Conservation (phyloP, 1,140 invertebrate species). For the Charaxes varanes region DNA sequence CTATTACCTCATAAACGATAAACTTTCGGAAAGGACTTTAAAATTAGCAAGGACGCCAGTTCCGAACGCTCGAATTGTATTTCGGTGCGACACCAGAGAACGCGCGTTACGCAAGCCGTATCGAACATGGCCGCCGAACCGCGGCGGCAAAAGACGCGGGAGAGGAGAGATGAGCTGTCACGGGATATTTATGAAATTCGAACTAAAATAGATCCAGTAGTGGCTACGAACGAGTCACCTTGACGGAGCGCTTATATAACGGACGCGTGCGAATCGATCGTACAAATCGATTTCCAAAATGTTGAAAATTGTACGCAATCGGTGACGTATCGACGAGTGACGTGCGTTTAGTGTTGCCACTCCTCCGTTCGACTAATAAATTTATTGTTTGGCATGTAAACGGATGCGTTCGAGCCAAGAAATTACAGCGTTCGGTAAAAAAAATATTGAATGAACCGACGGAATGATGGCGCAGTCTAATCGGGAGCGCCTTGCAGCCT, state of each 20-base stretch:
- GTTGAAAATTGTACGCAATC: slow-evolving; percentile 51
- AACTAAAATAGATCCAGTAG: slow-evolving; percentile 68
- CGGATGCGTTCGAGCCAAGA: slow-evolving; percentile 73
- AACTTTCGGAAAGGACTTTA: slow-evolving; percentile 69
- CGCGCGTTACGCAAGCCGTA: slow-evolving; percentile 60
- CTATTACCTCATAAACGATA: slow-evolving; percentile 66
- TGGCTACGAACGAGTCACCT: slow-evolving; percentile 65
- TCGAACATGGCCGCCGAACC: slow-evolving; percentile 52
- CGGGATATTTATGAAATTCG: slow-evolving; percentile 71
- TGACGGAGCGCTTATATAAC: slow-evolving; percentile 63
- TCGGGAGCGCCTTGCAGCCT: slow-evolving; percentile 45
- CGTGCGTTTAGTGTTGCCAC: slow-evolving; percentile 57
- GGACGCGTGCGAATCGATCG: slow-evolving; percentile 33
- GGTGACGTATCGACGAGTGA: slow-evolving; percentile 60
- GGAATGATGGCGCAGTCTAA: slow-evolving; percentile 65
- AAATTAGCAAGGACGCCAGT: slow-evolving; percentile 68
- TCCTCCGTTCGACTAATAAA: slow-evolving; percentile 70
- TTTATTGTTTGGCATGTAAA: slow-evolving; percentile 74
- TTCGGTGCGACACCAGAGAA: slow-evolving; percentile 43
- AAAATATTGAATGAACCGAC: slow-evolving; percentile 70
- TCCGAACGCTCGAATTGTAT: slow-evolving; percentile 27
- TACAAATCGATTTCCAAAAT: slow-evolving; percentile 47
- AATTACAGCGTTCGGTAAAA: slow-evolving; percentile 71
- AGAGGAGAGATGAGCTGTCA: slow-evolving; percentile 67
- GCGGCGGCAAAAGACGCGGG: slow-evolving; percentile 56